Base-by-base conservation (phyloP, 2,888 invertebrate species). In the Phortica magna region DNA sequence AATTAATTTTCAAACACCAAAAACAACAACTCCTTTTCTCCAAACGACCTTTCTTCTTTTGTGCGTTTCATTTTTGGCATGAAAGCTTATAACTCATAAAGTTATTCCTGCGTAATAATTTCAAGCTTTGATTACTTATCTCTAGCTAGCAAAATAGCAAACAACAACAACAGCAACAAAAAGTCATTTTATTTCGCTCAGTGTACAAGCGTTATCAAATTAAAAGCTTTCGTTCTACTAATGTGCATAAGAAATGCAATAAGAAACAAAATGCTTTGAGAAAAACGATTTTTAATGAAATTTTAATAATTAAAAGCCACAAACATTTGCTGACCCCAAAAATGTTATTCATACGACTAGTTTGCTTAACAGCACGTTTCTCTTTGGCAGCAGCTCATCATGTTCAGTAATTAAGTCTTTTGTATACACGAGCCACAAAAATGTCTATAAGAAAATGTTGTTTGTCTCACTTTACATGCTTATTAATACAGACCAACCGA, bases 1-100 rank as follows among this genome's bases (percentile, higher is more conserved):
- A 85, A 85, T 85, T 85, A 85, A 79, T 81, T 76, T 81, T 75
- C 67, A 77, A 79, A 59, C 73, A 74, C 43, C 76, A 72, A 48
- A 48, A 48, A 9, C 48, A 48, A 48, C 48, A 9, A 59, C 22
- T 55, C 65, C 14, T 67, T 65, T 57, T 65, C 10, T 43, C 43
- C 43, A n/a, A n/a, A n/a, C 42, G 9, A 17, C 59, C 41, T 43
- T 43, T n/a, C 42, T 59, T 68, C 1, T 31, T 19, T 78, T 70
- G 43, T 57, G 53, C 72, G 74, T 74, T 72, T 53, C 31, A 43
- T 43, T 22, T 12, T 57, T n/a, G 19, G 76, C 55, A 43, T 72
- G 31, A 64, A 65, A 14, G 42, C 31, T 57, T 61, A 7, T 12
- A 61, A 41, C n/a, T 65, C 65, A 64, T 64, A 64, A 64, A 65